Percentiles rank a stretch among this genome's conserved stretches.
Conservation (phyloP, 2,888 invertebrate genomes). For the Clanis bilineata region DNA sequence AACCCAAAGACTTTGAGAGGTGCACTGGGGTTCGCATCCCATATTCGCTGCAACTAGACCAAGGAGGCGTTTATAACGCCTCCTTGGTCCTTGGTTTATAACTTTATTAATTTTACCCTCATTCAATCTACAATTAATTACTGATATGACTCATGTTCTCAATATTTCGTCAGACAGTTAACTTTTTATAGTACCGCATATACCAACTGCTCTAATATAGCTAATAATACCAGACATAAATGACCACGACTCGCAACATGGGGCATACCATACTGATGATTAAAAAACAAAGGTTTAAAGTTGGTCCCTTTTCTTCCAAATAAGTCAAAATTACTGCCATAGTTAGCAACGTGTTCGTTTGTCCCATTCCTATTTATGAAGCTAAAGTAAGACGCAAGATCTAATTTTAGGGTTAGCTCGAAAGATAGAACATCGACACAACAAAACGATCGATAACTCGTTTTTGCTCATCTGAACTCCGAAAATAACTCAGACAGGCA, state of each 20-base stretch:
- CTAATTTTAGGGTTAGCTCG: slow-evolving; percentile 22
- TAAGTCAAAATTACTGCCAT: slow-evolving; percentile 10
- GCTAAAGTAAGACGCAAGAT: background rate
- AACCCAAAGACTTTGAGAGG: no score
- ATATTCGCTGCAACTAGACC: no score
- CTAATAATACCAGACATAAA: background rate
- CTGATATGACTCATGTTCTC: no score
- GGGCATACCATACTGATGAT: background rate
- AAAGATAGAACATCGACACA: slow-evolving; percentile 23
- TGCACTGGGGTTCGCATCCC: no score
- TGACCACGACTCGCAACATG: background rate
- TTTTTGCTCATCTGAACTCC: slow-evolving; percentile 35
- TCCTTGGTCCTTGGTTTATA: no score
- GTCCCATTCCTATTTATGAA: background rate
- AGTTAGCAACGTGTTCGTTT: background rate
- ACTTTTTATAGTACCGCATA: no score
- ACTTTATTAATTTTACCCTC: no score
- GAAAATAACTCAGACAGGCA: slow-evolving; percentile 48
- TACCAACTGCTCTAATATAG: no score
- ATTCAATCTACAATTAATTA: no score
- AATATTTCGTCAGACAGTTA: no score
- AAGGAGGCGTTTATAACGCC: no score
- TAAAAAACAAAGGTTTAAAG: background rate
- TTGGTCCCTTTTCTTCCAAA: background rate
- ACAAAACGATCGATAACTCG: slow-evolving; percentile 38